Percentiles rank a stretch among this genome's conserved stretches.
These are phyloP conservation scores for Siniperca undulata DNA, from an alignment of 2,797 vertebrate species.

Conservation along the genomic window DNA sequence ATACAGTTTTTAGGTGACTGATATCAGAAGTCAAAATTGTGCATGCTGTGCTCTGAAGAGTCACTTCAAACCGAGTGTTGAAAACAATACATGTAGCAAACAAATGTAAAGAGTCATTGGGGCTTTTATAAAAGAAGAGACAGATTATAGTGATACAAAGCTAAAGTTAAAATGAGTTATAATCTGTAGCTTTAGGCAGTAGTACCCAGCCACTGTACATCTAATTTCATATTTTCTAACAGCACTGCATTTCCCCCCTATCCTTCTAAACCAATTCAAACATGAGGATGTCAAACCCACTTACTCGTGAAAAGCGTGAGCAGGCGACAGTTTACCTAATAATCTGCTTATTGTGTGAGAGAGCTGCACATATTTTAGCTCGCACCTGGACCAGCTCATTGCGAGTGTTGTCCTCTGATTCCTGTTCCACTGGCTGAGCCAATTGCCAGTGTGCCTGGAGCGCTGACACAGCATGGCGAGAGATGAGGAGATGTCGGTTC, in stretches of 20 bases:
- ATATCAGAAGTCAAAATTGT: slow-evolving; percentile 3
- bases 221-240: slow-evolving; percentile 45
- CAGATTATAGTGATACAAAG: slow-evolving; percentile 35
- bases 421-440: slow-evolving; percentile 45
- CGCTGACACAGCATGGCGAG: slow-evolving; percentile 57
- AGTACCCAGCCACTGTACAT: slow-evolving; percentile 20
- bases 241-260: not conserved
- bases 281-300: slow-evolving; percentile 53
- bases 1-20: slow-evolving; percentile 8
- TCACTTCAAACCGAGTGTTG: not conserved
- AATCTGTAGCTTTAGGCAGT: slow-evolving; percentile 49
- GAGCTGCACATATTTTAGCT: slow-evolving; percentile 39
- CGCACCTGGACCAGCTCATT: slow-evolving; percentile 62
- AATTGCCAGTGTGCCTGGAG: slow-evolving; percentile 52
- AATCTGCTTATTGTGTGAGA: slow-evolving; percentile 56
- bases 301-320: slow-evolving; percentile 49
- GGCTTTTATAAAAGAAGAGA: slow-evolving; percentile 21
- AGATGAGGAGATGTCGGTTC: slow-evolving; percentile 66
- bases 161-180: slow-evolving; percentile 38
- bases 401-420: slow-evolving; percentile 39
- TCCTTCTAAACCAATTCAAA: slow-evolving; percentile 56
- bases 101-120: not conserved
- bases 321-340: slow-evolving; percentile 66
- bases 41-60: not conserved
- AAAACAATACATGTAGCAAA: slow-evolving; percentile 7